A percentile compares a stretch with the other conserved stretches of the same genome.
Conservation (phyloP, 1,140 invertebrate species). For the Meloidogyne hapla region DNA sequence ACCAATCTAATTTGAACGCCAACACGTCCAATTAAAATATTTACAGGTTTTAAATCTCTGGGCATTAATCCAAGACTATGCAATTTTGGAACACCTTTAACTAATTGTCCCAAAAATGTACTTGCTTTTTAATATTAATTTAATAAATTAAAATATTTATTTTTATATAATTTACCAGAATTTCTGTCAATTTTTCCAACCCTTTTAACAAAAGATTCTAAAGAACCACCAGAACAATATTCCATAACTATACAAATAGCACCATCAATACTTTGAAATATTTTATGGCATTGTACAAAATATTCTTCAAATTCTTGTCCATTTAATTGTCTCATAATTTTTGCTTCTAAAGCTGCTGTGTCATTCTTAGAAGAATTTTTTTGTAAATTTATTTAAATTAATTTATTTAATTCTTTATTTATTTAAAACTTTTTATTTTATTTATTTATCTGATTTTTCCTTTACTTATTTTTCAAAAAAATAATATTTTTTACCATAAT, state of each 20-base stretch:
- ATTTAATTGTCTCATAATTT: neutral
- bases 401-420: no score
- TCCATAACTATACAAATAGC: slow-evolving; percentile 5
- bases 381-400: no score
- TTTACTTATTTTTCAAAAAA: no score
- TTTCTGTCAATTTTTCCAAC: slow-evolving; percentile 2
- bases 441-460: no score
- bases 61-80: slow-evolving; percentile 2
- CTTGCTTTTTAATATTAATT: neutral
- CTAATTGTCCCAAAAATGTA: neutral
- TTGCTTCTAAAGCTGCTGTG: neutral
- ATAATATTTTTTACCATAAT: neutral
- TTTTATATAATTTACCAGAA: neutral
- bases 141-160: neutral
- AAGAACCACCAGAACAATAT: slow-evolving; percentile 3
- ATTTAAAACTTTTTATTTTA: no score
- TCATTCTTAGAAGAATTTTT: neutral
- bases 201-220: slow-evolving; percentile 1
- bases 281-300: neutral
- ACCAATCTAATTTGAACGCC: slow-evolving; percentile 2
- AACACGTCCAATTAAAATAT: neutral
- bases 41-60: neutral
- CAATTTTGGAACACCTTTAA: slow-evolving; percentile 1
- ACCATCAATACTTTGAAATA: neutral
- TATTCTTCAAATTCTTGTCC: neutral